Evolutionary conservation across 2,797 vertebrate genomes (phyloP).

Genomic region (Falco concolor): DNA sequence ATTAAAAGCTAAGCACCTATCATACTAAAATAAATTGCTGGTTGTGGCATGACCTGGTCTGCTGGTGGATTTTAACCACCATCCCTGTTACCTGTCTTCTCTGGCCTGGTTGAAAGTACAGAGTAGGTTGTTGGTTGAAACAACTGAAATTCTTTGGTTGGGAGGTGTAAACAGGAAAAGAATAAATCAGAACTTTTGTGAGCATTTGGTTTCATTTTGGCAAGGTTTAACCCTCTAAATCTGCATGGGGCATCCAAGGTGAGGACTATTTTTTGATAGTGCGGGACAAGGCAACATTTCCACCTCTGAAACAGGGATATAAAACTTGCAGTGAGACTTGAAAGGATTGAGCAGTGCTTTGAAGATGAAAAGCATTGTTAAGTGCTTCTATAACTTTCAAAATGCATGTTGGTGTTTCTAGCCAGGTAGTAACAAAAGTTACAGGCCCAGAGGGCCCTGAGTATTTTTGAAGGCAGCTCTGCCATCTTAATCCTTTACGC

Average conservation of each 20-base stretch:
- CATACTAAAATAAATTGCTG: neutral
- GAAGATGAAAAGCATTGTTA: slow-evolving; percentile 46
- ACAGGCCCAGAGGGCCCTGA: neutral
- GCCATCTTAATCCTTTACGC: neutral
- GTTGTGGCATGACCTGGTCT: neutral
- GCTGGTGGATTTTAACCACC: neutral
- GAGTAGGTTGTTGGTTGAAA: neutral
- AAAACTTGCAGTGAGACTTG: neutral
- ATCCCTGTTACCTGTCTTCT: neutral
- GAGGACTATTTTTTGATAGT: neutral
- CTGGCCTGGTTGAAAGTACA: neutral
- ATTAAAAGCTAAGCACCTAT: neutral
- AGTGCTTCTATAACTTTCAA: neutral
- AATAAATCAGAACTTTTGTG: neutral
- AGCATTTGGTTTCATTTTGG: neutral
- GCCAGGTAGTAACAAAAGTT: slow-evolving; percentile 27
- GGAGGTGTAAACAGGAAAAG: neutral
- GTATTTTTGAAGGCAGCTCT: neutral
- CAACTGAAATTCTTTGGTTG: neutral
- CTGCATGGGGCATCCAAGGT: neutral
- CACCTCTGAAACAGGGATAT: neutral
- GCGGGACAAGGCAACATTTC: neutral
- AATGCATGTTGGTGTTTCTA: neutral
- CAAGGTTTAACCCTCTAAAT: neutral
- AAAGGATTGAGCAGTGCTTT: slow-evolving; percentile 36